These are phyloP conservation scores for Pseudobourletiella spinata DNA, from an alignment of 1,140 invertebrate species.

Conservation along the genomic window DNA sequence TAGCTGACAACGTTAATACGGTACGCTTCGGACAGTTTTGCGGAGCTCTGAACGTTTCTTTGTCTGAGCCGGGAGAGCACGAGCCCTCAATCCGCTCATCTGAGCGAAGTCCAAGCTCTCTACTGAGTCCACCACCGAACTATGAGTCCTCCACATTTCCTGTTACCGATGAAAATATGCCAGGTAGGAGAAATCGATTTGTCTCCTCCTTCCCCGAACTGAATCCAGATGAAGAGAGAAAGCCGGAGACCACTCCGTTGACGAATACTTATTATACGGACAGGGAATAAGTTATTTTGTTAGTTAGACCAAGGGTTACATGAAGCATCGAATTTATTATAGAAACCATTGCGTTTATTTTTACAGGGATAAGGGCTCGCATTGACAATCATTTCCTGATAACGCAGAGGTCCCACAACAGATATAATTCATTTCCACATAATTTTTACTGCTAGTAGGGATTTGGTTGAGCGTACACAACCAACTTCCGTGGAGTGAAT, in stretches of 20 bases:
- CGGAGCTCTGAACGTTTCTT: not conserved
- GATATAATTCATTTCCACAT: too few species aligned
- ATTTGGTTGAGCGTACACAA: too few species aligned
- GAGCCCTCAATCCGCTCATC: not conserved
- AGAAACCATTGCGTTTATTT: too few species aligned
- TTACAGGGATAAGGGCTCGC: too few species aligned
- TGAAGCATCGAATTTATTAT: not conserved
- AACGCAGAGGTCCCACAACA: too few species aligned
- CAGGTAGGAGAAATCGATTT: not conserved
- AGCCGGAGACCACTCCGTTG: not conserved
- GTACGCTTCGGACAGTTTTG: slow-evolving; percentile 24
- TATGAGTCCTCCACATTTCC: not conserved
- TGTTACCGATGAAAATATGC: not conserved
- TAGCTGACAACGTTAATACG: slow-evolving; percentile 24
- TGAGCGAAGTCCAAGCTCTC: not conserved
- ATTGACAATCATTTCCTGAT: too few species aligned
- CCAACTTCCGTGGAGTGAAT: too few species aligned
- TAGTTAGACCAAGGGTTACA: not conserved
- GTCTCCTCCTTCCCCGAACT: not conserved
- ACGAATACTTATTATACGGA: not conserved
- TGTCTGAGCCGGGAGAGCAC: not conserved
- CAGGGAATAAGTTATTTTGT: not conserved
- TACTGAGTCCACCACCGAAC: not conserved
- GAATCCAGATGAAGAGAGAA: not conserved
- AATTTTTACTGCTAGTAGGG: too few species aligned